Evolutionary conservation across 2,888 invertebrate genomes (phyloP), one percentile per base, ranked within the genome.

Genomic region (Eilema depressum): DNA sequence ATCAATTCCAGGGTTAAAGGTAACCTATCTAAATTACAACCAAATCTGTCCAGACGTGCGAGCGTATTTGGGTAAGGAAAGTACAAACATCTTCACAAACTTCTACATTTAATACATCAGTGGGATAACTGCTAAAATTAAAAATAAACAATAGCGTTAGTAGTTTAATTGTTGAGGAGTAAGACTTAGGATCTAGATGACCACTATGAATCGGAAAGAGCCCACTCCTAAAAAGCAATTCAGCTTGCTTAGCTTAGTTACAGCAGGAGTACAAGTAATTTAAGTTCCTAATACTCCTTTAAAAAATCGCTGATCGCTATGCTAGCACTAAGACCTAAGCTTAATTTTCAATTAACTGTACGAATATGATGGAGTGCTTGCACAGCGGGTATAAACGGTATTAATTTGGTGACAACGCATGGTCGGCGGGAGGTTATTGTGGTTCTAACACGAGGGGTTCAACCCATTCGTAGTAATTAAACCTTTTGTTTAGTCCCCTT

Each of bases 321-420:
- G 64, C 53, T n/a, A 14, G n/a, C 28, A 28, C 14, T 30, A 14
- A 30, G n/a, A 25, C 66, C 41, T 28, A n/a, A 47, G 66, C 28
- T 25, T 53, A 25, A 33, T 11, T 33, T 68, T 68, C 33, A 68
- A 53, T 63, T 63, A 63, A 62, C 26, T n/a, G 33, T 17, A 26
- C 56, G 41, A 47, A 23, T 17, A 28, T 63, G 68, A 56, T 26
- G 23, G 12, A 67, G 47, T 12, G 67, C n/a, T 25, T 26, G 62
- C 56, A 37, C 68, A 37, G 56, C 68, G 56, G 63, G 68, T 63
- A 33, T 68, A 62, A 56, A 33, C 33, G 20, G 12, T 68, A 57
- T 68, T 68, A 62, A 56, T 68, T 56, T 53, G 56, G 11, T 64
- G 63, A 57, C 63, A 37, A 62, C 28, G 53, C 53, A 41, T 56